Base-by-base conservation (phyloP, 2,888 invertebrate species). In the Caenorhabditis drosophilae region DNA sequence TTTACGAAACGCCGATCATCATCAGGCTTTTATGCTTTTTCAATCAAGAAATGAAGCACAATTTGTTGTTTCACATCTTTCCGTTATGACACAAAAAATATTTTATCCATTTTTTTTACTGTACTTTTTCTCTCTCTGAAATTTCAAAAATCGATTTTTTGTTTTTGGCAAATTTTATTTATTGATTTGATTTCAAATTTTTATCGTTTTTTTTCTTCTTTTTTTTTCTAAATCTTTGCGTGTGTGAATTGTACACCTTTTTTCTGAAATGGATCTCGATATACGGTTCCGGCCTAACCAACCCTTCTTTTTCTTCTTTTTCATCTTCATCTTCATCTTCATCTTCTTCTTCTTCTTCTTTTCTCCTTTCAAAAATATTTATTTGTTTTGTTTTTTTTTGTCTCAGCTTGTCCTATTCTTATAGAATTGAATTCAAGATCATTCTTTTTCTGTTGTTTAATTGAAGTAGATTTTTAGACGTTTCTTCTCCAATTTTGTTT, bases 201-300 rank as follows among this genome's bases (percentile, higher is more conserved):
- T n/a, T n/a, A n/a, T n/a, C n/a, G n/a, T n/a, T n/a, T n/a, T n/a
- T n/a, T n/a, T n/a, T n/a, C n/a, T n/a, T 49, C 34, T 42, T 36
- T 42, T 35, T 49, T 7, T 38, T n/a, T 38, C 18, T 38, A 4
- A 11, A 38, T 18, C 7, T 31, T 9, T 31, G n/a, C n/a, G n/a
- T 18, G 15, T 38, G 15, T 38, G 15, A 60, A 36, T 35, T 49
- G 56, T 47, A 56, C 31, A 25, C 20, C 23, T 25, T 18, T 27
- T 52, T 36, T 45, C 22, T 36, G 48, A 51, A 66, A 51, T 66
- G 66, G 66, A 66, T 66, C 66, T 66, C 66, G 55, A 59, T 54
- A 51, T 66, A 66, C 66, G 66, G 66, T 66, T 66, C 50, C 31
- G n/a, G n/a, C 12, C 31, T 31, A 31, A 31, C 31, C 31, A 31